Evolutionary conservation across 1,140 invertebrate genomes (phyloP), one percentile per base, ranked within the genome.

Genomic region (Bombus pascuorum): DNA sequence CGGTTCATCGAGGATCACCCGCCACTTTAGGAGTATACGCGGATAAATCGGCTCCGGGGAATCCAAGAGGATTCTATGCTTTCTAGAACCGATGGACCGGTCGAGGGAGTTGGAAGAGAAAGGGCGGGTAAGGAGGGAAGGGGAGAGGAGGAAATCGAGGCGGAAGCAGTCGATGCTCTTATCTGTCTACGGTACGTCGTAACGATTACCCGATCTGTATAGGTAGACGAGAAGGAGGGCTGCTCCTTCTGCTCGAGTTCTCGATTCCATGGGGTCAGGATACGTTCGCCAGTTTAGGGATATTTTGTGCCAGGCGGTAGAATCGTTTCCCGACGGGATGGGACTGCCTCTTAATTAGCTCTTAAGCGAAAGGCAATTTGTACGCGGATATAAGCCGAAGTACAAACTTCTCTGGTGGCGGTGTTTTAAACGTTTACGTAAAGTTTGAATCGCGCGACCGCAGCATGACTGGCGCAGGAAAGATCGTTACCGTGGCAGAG

Each of bases 131-230:
- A 80, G 82, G 78, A 81, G 25, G 65, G 37, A 22, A 76, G 76
- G 76, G 85, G 75, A 85, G 89, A 79, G 84, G 75, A 77, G 84
- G 75, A 77, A 87, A 87, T 84, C 81, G 89, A 87, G 73, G 68
- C 71, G 76, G 70, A 83, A 88, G 81, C 80, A 88, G 86, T 86
- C 90, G 87, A 88, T 89, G 86, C 86, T 93, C 92, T 93, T 93
- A 94, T 94, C 93, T 92, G 87, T 91, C 92, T 92, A 90, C 87
- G 89, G 86, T 90, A 91, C 89, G 86, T 93, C 92, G 91, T 93
- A 93, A 94, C 92, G 93, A 94, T 94, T 93, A 94, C 91, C 81
- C 83, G 12, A 1, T 85, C 12, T 42, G 71, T 87, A 87, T 77
- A 90, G 76, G 53, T 86, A 57, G n/a, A 83, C 79, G 42, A 47